These are phyloP conservation scores for Bombus confusus DNA, from an alignment of 1,140 invertebrate genomes.

Conservation along the genomic window DNA sequence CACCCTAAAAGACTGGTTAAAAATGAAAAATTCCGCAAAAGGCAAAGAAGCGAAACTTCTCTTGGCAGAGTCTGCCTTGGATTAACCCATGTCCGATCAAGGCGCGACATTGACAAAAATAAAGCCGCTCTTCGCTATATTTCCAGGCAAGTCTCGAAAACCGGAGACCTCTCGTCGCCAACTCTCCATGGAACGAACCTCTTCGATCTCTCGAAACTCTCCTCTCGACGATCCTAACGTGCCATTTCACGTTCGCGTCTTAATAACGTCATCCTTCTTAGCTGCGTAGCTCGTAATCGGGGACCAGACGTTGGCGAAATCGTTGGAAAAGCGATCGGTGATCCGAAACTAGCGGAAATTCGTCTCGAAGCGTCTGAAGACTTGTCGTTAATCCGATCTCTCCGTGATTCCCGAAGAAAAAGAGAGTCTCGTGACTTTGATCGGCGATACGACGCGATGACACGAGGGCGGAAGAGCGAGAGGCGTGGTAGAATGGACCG, in stretches of 20 bases:
- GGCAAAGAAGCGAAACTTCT: not conserved
- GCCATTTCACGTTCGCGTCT: not conserved
- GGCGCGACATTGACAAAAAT: not conserved
- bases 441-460: slow-evolving; percentile 55
- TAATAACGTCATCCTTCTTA: not conserved
- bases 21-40: not conserved
- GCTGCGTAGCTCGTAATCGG: not conserved
- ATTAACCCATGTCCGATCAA: not conserved
- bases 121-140: not conserved
- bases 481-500: slow-evolving; percentile 41
- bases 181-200: not conserved
- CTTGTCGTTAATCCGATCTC: slow-evolving; percentile 59
- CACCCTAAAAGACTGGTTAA: not conserved
- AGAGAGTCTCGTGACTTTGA: slow-evolving; percentile 53
- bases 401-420: not conserved
- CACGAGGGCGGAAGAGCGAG: not conserved
- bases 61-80: not conserved
- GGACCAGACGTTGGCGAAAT: not conserved
- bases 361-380: not conserved
- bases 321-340: not conserved
- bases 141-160: not conserved
- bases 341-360: not conserved
- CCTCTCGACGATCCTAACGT: not conserved
- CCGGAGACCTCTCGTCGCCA: not conserved
- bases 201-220: not conserved